A percentile compares a stretch with the other conserved stretches of the same genome.
Conservation (phyloP, 2,797 vertebrate species). For the Neosilurus hyrtlii region DNA sequence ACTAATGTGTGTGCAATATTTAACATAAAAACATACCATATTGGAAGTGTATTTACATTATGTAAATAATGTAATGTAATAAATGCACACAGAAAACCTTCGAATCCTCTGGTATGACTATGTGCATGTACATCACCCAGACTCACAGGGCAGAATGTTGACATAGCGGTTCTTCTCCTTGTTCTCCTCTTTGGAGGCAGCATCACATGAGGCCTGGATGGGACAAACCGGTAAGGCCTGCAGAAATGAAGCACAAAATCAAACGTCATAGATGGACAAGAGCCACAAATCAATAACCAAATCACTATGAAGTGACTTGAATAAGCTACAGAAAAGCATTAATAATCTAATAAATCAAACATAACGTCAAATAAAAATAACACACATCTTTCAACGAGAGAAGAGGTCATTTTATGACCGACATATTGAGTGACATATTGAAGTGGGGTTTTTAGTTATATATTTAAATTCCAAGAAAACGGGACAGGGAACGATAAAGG, state of each 20-base stretch:
- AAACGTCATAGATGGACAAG: not conserved
- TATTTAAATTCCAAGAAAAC: not conserved
- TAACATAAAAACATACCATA: too few relatives aligned
- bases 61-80: not conserved
- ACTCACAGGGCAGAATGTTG: conserved; percentile 97
- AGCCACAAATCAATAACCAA: not conserved
- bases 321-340: not conserved
- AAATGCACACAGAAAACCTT: not conserved
- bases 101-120: not conserved
- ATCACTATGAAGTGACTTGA: not conserved
- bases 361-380: not conserved
- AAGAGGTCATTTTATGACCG: not conserved
- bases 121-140: not conserved
- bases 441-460: not conserved
- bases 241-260: conserved; percentile 39
- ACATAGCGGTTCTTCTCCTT: conserved; percentile 99
- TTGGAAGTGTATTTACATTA: not conserved
- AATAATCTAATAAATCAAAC: not conserved
- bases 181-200: conserved; percentile 98
- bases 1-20: too few relatives aligned
- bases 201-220: conserved; percentile 94
- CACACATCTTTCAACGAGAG: not conserved
- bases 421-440: not conserved
- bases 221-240: conserved; percentile 94
- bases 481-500: not conserved